phyloP scores from a whole-genome alignment of 2,888 invertebrate species.

The Eupithecia centaureata region DNA sequence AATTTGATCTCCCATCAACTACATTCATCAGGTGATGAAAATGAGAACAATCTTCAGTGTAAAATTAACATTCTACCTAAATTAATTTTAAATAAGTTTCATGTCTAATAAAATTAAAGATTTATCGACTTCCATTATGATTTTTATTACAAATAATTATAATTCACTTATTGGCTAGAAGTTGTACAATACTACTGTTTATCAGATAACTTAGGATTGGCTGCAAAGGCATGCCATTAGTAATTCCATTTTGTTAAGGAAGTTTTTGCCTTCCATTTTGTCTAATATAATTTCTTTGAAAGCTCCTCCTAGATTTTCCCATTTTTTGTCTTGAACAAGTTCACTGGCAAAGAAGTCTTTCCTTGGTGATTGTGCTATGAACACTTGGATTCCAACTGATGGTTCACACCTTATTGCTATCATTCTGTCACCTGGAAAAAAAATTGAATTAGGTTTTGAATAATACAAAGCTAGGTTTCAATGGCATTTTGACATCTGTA shows the following conservation, averaged over 20 bases:
- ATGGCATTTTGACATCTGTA: neutral
- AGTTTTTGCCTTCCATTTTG: conserved; percentile 98
- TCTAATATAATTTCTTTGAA: conserved; percentile 95
- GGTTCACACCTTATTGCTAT: conserved; percentile 96
- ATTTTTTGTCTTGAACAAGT: conserved; percentile 94
- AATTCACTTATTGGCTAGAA: conserved; percentile 48
- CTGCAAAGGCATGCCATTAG: conserved; percentile 95
- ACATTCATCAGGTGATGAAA: conserved; percentile 64
- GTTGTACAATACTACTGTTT: conserved; percentile 47
- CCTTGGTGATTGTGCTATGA: conserved; percentile 94
- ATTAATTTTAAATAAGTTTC: conserved; percentile 74
- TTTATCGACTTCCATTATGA: conserved; percentile 40
- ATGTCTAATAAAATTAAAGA: conserved; percentile 66
- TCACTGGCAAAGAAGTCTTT: conserved; percentile 95
- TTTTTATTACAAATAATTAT: conserved; percentile 38
- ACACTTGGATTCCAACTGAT: conserved; percentile 94
- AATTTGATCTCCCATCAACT: conserved; percentile 63
- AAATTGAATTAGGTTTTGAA: conserved; percentile 2
- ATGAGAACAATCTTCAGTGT: conserved; percentile 82
- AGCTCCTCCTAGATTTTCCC: conserved; percentile 97
- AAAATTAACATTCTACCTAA: conserved; percentile 82
- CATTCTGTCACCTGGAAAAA: conserved; percentile 86
- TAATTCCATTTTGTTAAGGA: conserved; percentile 97
- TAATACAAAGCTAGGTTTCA: neutral
- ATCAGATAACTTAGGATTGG: conserved; percentile 73